These are phyloP conservation scores for Lepidurus couesii DNA, from an alignment of 1,140 invertebrate genomes.

Conservation along the genomic window DNA sequence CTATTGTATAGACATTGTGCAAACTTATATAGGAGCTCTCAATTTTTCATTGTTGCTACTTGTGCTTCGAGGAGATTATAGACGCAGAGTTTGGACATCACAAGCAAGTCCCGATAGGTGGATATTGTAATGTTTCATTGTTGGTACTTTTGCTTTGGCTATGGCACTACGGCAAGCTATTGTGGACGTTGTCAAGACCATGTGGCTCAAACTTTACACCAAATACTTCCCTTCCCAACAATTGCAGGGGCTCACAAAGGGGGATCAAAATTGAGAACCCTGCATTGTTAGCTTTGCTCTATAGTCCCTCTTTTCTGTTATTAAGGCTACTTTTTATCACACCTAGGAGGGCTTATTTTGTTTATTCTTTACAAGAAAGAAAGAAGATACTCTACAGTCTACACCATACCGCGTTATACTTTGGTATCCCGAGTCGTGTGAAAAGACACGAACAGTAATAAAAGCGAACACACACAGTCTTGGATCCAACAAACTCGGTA, in stretches of 20 bases:
- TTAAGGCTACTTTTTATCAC: too few species aligned
- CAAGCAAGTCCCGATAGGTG: too few species aligned
- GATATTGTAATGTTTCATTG: too few species aligned
- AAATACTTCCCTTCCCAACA: not conserved
- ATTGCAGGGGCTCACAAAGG: not conserved
- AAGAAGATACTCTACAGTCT: not conserved
- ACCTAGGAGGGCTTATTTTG: not conserved
- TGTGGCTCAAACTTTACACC: not conserved
- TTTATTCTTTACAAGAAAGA: not conserved
- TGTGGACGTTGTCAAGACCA: not conserved
- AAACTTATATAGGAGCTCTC: too few species aligned
- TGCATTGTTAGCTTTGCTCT: too few species aligned
- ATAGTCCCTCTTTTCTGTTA: too few species aligned
- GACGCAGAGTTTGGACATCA: too few species aligned
- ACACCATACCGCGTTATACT: not conserved
- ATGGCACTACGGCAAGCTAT: not conserved
- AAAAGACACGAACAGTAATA: not conserved
- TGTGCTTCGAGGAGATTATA: too few species aligned
- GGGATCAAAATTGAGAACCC: not conserved
- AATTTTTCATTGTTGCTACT: too few species aligned
- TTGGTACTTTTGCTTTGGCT: too few species aligned
- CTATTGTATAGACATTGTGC: too few species aligned
- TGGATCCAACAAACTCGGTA: not conserved
- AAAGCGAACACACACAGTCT: not conserved
- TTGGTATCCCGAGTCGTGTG: not conserved